phyloP scores from a whole-genome alignment of 2,113 vertebrate species.

The Burhinus oedicnemus region DNA sequence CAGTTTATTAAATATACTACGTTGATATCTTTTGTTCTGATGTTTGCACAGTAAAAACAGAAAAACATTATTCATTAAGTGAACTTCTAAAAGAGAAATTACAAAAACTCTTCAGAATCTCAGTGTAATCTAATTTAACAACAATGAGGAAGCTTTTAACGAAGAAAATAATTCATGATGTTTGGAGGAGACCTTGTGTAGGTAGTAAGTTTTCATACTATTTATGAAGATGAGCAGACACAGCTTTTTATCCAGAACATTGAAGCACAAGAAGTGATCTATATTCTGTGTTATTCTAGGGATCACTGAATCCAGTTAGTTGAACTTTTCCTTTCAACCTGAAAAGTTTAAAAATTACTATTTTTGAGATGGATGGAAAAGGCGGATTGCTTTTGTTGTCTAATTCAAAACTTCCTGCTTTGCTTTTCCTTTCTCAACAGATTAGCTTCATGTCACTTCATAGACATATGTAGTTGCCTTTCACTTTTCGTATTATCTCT shows the following conservation, averaged over 20 bases:
- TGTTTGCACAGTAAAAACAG: slow-evolving; percentile 6
- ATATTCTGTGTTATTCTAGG: neutral
- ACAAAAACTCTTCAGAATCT: neutral
- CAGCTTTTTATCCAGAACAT: neutral
- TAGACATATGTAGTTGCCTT: neutral
- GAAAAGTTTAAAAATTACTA: neutral
- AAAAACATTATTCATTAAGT: neutral
- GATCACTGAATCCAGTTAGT: neutral
- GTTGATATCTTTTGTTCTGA: slow-evolving; percentile 16
- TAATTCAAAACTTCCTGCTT: neutral
- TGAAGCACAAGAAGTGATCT: neutral
- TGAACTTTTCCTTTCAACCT: neutral
- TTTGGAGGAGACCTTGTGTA: neutral
- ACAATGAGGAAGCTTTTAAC: neutral
- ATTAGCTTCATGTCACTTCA: neutral
- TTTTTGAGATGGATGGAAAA: neutral
- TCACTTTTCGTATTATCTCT: neutral
- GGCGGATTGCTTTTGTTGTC: neutral
- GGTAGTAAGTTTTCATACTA: neutral
- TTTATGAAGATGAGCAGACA: neutral
- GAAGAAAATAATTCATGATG: neutral
- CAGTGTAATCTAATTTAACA: neutral
- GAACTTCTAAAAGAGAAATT: neutral
- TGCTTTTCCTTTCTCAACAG: neutral
- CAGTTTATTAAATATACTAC: slow-evolving; percentile 20